Conservation (phyloP, 2,888 invertebrate genomes). For the Epirrhoe alternata region DNA sequence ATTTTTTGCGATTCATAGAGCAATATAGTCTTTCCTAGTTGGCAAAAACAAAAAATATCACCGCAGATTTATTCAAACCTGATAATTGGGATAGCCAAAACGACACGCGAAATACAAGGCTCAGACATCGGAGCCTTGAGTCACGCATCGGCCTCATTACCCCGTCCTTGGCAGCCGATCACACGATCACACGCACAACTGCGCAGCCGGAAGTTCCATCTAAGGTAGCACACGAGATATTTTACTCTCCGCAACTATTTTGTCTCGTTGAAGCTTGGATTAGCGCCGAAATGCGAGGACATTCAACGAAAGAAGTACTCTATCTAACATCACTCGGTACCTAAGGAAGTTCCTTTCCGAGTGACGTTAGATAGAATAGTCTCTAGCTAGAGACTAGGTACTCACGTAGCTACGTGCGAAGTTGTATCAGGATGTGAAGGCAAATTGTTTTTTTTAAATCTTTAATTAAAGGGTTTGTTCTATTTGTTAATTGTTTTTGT, state of each 20-base stretch:
- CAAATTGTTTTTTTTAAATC: too few relatives aligned
- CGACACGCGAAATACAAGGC: constrained; percentile 45
- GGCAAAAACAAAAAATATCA: neutral
- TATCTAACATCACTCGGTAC: too few relatives aligned
- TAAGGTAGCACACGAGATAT: constrained; percentile 11
- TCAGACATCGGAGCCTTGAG: constrained; percentile 54
- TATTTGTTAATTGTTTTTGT: too few relatives aligned
- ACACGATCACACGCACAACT: constrained; percentile 57
- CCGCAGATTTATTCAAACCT: constrained; percentile 29
- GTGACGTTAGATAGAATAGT: too few relatives aligned
- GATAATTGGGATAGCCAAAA: constrained; percentile 48
- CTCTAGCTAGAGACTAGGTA: too few relatives aligned
- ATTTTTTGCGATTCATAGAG: neutral
- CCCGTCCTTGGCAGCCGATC: constrained; percentile 56
- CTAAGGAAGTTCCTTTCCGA: too few relatives aligned
- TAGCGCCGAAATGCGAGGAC: too few relatives aligned
- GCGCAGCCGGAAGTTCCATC: constrained; percentile 54
- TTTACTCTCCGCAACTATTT: neutral
- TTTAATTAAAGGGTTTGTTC: too few relatives aligned
- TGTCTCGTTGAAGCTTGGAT: neutral
- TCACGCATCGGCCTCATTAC: constrained; percentile 66
- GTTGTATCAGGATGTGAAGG: too few relatives aligned
- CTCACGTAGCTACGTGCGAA: too few relatives aligned
- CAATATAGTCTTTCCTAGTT: neutral
- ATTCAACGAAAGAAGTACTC: too few relatives aligned